Evolutionary conservation across 2,113 vertebrate genomes (phyloP).

Genomic region (Saguinus midas): DNA sequence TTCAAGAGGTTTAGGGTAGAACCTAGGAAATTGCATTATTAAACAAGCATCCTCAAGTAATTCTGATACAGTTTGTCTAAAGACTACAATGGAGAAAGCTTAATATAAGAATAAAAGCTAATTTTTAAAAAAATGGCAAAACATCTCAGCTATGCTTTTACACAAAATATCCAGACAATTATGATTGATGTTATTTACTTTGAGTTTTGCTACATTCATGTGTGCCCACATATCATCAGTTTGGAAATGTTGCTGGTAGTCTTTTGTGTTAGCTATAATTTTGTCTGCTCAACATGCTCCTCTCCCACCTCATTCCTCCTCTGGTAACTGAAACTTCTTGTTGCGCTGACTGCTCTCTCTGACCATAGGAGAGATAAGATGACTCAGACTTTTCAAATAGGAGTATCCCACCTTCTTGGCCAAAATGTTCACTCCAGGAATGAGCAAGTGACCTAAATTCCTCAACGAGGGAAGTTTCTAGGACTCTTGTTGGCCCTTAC

Average conservation of each 20-base stretch:
- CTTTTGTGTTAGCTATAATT: neutral
- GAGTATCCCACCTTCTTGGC: neutral
- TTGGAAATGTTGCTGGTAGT: neutral
- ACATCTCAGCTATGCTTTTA: neutral
- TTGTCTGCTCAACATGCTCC: neutral
- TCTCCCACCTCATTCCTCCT: neutral
- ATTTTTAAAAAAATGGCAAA: neutral
- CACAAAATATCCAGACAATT: neutral
- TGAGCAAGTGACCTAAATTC: neutral
- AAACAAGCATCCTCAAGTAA: neutral
- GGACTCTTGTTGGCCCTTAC: neutral
- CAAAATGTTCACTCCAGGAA: neutral
- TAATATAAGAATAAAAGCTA: neutral
- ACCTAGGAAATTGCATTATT: constrained; percentile 10
- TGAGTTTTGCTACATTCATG: neutral
- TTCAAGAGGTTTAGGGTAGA: neutral
- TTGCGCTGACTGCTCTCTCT: neutral
- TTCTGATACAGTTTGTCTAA: neutral
- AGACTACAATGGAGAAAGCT: neutral
- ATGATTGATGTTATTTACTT: neutral
- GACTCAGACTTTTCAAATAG: neutral
- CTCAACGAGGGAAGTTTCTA: neutral
- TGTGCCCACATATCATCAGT: neutral
- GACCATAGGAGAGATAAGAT: neutral
- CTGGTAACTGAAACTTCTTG: neutral